Conservation (phyloP, 2,113 vertebrate genomes). For the Telmatochromis brichardi region DNA sequence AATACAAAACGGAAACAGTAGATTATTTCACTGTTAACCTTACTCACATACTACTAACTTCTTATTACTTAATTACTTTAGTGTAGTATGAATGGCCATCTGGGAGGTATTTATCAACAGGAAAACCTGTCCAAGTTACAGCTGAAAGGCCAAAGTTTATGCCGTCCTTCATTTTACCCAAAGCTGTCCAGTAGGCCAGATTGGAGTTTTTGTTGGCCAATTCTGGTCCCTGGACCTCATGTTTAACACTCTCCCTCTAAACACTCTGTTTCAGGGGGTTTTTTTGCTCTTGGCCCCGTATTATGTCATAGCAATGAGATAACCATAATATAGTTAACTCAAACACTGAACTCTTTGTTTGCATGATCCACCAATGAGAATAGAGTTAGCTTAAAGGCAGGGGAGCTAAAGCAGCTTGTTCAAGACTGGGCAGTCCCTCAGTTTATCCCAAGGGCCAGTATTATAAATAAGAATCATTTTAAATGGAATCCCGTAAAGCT, state of each 20-base stretch:
- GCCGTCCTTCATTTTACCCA: not conserved
- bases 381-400: not conserved
- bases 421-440: not conserved
- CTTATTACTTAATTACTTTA: not conserved
- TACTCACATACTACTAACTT: not conserved
- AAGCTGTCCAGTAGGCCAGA: not conserved
- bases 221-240: not conserved
- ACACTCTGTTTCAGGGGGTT: accelerated
- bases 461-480: not conserved
- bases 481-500: not conserved
- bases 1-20: not conserved
- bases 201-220: not conserved
- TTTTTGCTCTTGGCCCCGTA: not conserved
- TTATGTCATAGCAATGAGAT: not conserved
- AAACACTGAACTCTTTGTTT: not conserved
- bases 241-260: not conserved
- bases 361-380: not conserved
- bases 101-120: not conserved
- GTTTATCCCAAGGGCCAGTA: not conserved
- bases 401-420: not conserved
- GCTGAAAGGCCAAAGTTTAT: not conserved
- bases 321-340: not conserved
- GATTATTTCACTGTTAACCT: not conserved
- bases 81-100: not conserved
- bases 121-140: not conserved